Percentiles rank a stretch among this genome's conserved stretches.
Conservation (phyloP, 2,113 vertebrate genomes). For the Leucoraja erinaceus region DNA sequence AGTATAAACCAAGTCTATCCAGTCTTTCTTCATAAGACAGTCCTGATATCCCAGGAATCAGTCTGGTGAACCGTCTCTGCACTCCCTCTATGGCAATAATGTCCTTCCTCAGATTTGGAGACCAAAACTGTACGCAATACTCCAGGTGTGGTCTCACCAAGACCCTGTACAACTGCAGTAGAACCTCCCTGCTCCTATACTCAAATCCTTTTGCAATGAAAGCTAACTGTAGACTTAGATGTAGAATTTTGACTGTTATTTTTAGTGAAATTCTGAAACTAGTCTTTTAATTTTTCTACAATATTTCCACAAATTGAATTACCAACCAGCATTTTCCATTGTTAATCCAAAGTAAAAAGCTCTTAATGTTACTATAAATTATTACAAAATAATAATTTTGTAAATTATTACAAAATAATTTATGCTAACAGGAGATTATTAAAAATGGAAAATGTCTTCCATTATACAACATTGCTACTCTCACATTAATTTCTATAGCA, state of each 20-base stretch:
- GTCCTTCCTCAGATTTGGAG: no score
- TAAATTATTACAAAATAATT: background rate
- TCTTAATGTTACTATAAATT: background rate
- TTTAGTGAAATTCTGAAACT: background rate
- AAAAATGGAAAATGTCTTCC: background rate
- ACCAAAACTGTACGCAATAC: no score
- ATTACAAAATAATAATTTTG: background rate
- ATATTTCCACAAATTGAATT: background rate
- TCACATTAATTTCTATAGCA: background rate
- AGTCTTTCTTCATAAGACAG: no score
- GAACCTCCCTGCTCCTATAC: no score
- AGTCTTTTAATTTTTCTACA: background rate
- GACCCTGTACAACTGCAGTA: no score
- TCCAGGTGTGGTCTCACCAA: no score
- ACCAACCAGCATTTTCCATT: background rate
- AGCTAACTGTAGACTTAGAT: background rate
- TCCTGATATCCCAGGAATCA: no score
- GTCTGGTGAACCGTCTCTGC: no score
- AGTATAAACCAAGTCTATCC: no score
- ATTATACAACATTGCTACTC: background rate
- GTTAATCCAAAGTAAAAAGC: background rate
- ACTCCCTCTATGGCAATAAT: no score
- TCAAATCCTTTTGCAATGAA: no score
- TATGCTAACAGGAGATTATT: background rate
- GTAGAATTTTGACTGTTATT: background rate